Evolutionary conservation across 2,888 invertebrate species (phyloP).

Genomic region (Apotomis turbidana): DNA sequence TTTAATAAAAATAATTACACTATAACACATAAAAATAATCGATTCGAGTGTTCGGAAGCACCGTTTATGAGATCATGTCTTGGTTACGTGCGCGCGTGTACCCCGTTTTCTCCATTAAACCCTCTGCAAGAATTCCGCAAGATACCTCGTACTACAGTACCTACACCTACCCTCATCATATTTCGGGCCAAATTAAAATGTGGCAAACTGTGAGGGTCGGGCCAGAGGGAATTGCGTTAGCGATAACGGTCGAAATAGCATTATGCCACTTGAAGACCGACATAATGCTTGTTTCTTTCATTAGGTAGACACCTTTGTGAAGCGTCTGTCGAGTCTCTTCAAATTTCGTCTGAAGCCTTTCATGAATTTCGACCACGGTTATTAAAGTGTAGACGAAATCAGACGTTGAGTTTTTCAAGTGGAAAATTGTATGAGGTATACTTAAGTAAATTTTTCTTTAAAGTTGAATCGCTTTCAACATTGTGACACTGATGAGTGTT

Average conservation of each 20-base stretch:
- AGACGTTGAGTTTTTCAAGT: neutral
- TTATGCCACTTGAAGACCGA: conserved; percentile 30
- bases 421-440: conserved; percentile 1
- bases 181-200: conserved; percentile 47
- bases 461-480: neutral
- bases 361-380: conserved; percentile 13
- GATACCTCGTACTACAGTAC: conserved; percentile 34
- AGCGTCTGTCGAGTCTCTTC: conserved; percentile 13
- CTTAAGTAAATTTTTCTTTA: neutral
- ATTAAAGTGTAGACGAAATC: conserved; percentile 4
- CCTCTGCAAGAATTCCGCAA: conserved; percentile 18
- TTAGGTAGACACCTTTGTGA: conserved; percentile 23
- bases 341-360: conserved; percentile 16
- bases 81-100: neutral
- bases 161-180: conserved; percentile 46
- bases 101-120: neutral
- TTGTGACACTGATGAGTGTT: too few relatives aligned
- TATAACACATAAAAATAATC: too few relatives aligned
- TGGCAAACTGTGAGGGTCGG: conserved; percentile 42
- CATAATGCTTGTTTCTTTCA: conserved; percentile 34
- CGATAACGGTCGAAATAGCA: conserved; percentile 30
- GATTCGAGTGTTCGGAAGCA: too few relatives aligned
- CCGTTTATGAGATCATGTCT: too few relatives aligned
- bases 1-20: too few relatives aligned
- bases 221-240: conserved; percentile 35